A percentile compares a stretch with the other conserved stretches of the same genome.
phyloP scores from a whole-genome alignment of 2,888 invertebrate genomes.

The Leucophenga maculata region DNA sequence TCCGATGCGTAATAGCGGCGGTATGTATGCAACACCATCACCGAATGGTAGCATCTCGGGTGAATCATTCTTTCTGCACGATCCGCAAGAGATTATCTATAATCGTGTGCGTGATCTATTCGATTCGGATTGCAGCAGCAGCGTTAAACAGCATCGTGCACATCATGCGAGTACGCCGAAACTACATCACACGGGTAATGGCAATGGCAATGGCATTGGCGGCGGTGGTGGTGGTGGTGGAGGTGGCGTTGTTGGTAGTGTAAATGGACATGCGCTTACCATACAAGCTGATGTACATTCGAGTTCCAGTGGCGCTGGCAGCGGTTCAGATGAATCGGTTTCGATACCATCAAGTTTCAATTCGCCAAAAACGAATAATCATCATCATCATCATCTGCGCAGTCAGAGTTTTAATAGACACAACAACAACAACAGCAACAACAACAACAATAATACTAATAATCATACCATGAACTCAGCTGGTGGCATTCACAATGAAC shows the following conservation, averaged over 20 bases:
- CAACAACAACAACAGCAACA: constrained; percentile 45
- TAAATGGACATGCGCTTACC: constrained; percentile 73
- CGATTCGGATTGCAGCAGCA: constrained; percentile 74
- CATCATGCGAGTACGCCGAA: constrained; percentile 48
- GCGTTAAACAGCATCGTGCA: constrained; percentile 53
- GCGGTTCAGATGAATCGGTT: constrained; percentile 77
- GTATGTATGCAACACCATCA: constrained; percentile 74
- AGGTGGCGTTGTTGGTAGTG: constrained; percentile 31
- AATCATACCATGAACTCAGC: constrained; percentile 40
- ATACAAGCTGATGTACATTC: constrained; percentile 91
- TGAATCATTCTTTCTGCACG: constrained; percentile 89
- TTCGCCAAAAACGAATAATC: constrained; percentile 65
- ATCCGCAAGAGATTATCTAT: constrained; percentile 84
- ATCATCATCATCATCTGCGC: constrained; percentile 56
- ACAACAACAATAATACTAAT: constrained; percentile 41
- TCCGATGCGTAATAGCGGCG: constrained; percentile 77
- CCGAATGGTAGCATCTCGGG: constrained; percentile 75
- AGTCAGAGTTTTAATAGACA: constrained; percentile 49
- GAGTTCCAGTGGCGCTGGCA: constrained; percentile 78
- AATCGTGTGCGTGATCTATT: constrained; percentile 89
- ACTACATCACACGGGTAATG: constrained; percentile 33
- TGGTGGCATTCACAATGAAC: not conserved
- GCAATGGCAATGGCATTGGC: not conserved
- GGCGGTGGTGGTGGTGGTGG: not conserved
- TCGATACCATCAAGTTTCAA: constrained; percentile 74